phyloP scores from a whole-genome alignment of 2,113 vertebrate genomes.

The Arothron firmamentum region DNA sequence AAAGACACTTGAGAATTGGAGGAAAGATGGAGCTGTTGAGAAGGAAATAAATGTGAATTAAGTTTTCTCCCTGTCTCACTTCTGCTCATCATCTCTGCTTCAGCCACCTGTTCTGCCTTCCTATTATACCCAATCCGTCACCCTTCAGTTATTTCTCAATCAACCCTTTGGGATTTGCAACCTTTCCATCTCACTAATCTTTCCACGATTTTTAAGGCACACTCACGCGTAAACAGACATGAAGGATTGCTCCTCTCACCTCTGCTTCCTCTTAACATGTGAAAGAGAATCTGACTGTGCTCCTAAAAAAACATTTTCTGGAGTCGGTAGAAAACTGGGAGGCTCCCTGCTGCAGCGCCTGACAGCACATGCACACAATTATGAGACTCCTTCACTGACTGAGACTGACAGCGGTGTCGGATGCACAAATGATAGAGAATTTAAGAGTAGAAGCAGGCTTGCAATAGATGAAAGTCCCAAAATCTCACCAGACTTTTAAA shows the following conservation, averaged over 20 bases:
- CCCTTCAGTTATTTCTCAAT: constrained; percentile 47
- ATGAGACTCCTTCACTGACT: constrained; percentile 37
- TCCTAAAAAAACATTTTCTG: constrained; percentile 16
- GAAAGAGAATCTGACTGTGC: constrained; percentile 38
- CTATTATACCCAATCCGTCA: constrained; percentile 55
- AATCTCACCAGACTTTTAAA: constrained; percentile 15
- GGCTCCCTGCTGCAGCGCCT: constrained; percentile 27
- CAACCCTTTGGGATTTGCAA: constrained; percentile 41
- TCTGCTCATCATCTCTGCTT: constrained; percentile 32
- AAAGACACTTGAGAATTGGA: constrained; percentile 23
- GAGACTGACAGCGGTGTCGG: constrained; percentile 26
- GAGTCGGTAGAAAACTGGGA: constrained; percentile 9
- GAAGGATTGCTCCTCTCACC: background rate
- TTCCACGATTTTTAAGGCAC: constrained; percentile 24
- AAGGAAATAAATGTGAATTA: constrained; percentile 49
- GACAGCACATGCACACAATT: constrained; percentile 26
- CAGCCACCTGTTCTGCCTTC: constrained; percentile 35
- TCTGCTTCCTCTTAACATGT: constrained; percentile 16
- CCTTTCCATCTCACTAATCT: constrained; percentile 17
- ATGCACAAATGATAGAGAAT: constrained; percentile 34
- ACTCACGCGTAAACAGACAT: background rate
- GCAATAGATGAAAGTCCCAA: background rate
- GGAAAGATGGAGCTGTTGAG: constrained; percentile 26
- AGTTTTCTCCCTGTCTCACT: constrained; percentile 31
- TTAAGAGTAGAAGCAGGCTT: constrained; percentile 17